These are phyloP conservation scores for Zoanthus solanderi DNA, from an alignment of 92 coral and sea anemone genomes.

Conservation along the genomic window DNA sequence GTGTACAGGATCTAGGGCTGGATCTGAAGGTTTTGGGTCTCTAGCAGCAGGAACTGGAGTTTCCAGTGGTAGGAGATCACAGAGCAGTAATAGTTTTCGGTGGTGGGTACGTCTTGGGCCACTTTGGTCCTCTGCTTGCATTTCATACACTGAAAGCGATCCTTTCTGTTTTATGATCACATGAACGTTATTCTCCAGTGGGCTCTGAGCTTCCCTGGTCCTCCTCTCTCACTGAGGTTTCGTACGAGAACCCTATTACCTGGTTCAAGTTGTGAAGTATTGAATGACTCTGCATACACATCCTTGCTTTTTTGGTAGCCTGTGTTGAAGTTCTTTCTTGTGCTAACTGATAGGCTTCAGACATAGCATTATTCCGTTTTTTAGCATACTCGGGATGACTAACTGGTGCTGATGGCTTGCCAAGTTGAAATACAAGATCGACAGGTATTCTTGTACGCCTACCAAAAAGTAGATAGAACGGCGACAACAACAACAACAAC, in stretches of 20 bases:
- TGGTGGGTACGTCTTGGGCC: not conserved
- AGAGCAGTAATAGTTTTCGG: not conserved
- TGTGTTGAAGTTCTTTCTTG: slow-evolving; percentile 18
- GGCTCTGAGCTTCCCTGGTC: too few species aligned
- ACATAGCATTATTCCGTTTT: slow-evolving; percentile 27
- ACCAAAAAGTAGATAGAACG: slow-evolving; percentile 37
- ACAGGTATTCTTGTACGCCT: slow-evolving; percentile 20
- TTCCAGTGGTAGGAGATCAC: slow-evolving; percentile 24
- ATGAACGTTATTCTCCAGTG: not conserved
- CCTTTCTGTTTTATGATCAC: slow-evolving; percentile 20
- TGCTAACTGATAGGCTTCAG: slow-evolving; percentile 17
- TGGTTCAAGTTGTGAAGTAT: slow-evolving; percentile 28
- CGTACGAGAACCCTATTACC: not conserved
- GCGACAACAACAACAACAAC: slow-evolving; percentile 6
- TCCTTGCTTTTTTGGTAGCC: slow-evolving; percentile 19
- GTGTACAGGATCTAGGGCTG: not conserved
- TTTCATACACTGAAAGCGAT: slow-evolving; percentile 38
- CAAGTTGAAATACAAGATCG: slow-evolving; percentile 19
- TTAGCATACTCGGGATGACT: slow-evolving; percentile 34
- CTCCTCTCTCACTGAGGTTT: too few species aligned
- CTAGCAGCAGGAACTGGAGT: not conserved
- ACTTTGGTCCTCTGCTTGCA: slow-evolving; percentile 42
- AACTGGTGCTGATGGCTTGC: slow-evolving; percentile 28
- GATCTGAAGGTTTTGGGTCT: not conserved
- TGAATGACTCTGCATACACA: slow-evolving; percentile 20